Conservation (phyloP, 2,797 vertebrate genomes). For the Sandelia bainsii region DNA sequence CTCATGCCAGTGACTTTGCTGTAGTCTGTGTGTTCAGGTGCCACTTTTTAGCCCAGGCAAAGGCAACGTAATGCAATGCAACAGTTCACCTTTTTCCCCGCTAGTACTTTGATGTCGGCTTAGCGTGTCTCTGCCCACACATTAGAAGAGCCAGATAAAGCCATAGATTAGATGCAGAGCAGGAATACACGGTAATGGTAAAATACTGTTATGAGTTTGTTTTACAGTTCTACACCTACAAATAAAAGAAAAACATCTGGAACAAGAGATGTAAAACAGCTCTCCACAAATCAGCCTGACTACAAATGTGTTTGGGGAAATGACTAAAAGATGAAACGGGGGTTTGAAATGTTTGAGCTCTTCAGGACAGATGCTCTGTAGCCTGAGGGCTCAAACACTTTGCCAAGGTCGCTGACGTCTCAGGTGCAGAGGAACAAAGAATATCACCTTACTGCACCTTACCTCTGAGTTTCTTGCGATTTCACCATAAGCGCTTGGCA, state of each 20-base stretch:
- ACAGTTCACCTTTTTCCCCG: too few species aligned
- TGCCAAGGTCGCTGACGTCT: background rate
- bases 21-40: too few species aligned
- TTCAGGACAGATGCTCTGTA: background rate
- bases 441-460: slow-evolving; percentile 4
- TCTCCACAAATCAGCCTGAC: background rate
- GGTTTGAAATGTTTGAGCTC: slow-evolving; percentile 21
- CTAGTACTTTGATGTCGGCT: too few species aligned
- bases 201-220: too few species aligned
- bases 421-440: background rate
- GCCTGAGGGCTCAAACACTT: slow-evolving; percentile 13
- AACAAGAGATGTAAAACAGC: background rate
- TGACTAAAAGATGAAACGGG: slow-evolving; percentile 3
- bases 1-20: too few species aligned
- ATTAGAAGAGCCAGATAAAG: too few species aligned
- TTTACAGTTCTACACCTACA: too few species aligned
- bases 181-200: too few species aligned
- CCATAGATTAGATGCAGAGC: too few species aligned
- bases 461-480: background rate
- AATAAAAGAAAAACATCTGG: background rate
- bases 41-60: too few species aligned
- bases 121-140: too few species aligned
- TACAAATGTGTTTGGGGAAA: background rate
- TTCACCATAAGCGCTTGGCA: background rate
- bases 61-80: too few species aligned